Evolutionary conservation across 2,797 vertebrate genomes (phyloP).

Genomic region (Columba guinea): DNA sequence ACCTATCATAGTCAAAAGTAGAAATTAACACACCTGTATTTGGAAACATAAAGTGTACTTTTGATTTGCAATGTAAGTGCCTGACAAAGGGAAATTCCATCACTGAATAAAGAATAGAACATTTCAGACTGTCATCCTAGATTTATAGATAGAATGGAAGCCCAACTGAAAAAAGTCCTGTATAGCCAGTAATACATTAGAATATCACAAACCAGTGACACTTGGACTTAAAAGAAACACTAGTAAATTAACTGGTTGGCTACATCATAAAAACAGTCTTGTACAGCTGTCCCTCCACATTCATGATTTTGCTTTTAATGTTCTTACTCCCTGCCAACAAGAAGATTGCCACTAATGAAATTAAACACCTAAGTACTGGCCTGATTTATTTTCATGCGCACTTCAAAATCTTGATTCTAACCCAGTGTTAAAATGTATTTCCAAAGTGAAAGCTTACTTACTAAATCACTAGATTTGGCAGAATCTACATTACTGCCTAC

Average conservation of each 20-base stretch:
- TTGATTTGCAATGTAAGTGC: neutral
- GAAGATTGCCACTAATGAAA: neutral
- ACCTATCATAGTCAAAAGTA: rapidly evolving
- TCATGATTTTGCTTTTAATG: neutral
- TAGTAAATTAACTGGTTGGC: neutral
- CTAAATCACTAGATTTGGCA: rapidly evolving
- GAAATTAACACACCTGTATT: neutral
- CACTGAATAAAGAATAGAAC: neutral
- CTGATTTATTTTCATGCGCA: neutral
- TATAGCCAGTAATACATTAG: neutral
- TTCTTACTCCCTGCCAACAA: neutral
- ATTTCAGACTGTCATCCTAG: neutral
- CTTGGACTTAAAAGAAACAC: neutral
- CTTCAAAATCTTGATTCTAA: neutral
- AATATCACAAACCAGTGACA: neutral
- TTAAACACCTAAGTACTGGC: neutral
- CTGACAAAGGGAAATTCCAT: neutral
- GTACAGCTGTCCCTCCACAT: neutral
- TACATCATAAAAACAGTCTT: neutral
- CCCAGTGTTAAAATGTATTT: neutral
- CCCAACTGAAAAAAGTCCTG: neutral
- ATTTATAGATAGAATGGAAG: neutral
- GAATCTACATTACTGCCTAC: rapidly evolving
- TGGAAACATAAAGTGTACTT: neutral
- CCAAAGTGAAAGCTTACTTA: neutral